Evolutionary conservation across 2,797 vertebrate species (phyloP).

Genomic region (Sebastiscus albofasciatus): DNA sequence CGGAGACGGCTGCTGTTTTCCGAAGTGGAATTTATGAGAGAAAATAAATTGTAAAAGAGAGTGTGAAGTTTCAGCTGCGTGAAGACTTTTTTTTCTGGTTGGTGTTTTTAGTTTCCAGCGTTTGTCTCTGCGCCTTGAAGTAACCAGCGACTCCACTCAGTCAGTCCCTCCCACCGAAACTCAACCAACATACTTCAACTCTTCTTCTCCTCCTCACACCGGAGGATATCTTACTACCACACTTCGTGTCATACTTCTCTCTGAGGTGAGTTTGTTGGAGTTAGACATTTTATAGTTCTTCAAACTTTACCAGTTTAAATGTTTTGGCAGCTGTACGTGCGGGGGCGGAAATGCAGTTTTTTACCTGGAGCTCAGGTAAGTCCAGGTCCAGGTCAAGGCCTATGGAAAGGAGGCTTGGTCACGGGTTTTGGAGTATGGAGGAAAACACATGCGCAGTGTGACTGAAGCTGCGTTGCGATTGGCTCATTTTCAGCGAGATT

Average conservation of each 20-base stretch:
- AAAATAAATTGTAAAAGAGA: neutral
- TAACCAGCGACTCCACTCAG: slow-evolving; percentile 5
- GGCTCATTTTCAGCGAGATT: too few relatives aligned
- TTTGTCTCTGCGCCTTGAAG: neutral
- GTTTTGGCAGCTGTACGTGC: slow-evolving; percentile 17
- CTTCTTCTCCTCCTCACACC: neutral
- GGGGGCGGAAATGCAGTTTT: slow-evolving; percentile 65
- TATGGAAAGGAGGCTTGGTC: too few relatives aligned
- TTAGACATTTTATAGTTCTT: neutral
- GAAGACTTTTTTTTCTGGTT: slow-evolving; percentile 1
- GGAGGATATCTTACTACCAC: slow-evolving; percentile 20
- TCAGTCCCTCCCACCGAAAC: slow-evolving; percentile 38
- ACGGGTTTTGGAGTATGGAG: too few relatives aligned
- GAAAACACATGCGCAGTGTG: too few relatives aligned
- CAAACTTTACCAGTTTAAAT: slow-evolving; percentile 56
- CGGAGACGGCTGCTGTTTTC: neutral
- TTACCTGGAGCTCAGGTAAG: slow-evolving; percentile 82
- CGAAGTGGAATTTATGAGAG: slow-evolving; percentile 16
- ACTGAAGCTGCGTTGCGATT: too few relatives aligned
- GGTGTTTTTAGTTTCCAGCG: slow-evolving; percentile 31
- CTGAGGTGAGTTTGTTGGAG: slow-evolving; percentile 49
- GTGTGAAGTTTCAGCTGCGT: slow-evolving; percentile 48
- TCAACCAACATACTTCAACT: slow-evolving; percentile 37
- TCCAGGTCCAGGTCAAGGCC: neutral
- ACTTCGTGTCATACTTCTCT: neutral